Percentiles rank a stretch among this genome's conserved stretches.
Evolutionary conservation across 2,113 vertebrate genomes (phyloP).

Genomic region (Meriones unguiculatus): DNA sequence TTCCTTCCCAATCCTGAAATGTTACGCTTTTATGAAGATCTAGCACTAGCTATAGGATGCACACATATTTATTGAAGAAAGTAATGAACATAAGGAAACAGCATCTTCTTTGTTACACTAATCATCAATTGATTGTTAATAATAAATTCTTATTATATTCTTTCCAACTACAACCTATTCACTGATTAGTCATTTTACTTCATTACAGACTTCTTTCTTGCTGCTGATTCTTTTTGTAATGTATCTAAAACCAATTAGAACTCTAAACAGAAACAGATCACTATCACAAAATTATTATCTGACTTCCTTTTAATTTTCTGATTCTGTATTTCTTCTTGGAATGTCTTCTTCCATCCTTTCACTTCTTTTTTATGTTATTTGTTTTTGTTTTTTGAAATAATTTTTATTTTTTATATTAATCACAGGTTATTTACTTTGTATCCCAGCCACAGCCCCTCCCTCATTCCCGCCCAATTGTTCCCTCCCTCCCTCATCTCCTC

Average conservation of each 20-base stretch:
- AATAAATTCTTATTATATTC: background rate
- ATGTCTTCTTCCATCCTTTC: background rate
- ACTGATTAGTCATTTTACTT: background rate
- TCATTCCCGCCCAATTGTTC: too few species aligned
- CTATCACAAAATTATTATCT: background rate
- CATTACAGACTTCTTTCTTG: background rate
- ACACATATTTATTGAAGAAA: background rate
- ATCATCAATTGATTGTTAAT: background rate
- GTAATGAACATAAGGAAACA: background rate
- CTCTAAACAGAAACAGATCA: background rate
- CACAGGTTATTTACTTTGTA: too few species aligned
- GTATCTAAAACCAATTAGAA: background rate
- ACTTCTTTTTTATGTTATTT: too few species aligned
- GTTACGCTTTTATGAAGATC: background rate
- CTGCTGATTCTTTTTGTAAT: background rate
- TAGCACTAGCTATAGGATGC: background rate
- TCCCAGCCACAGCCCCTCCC: too few species aligned
- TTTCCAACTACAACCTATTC: background rate
- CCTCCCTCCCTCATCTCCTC: too few species aligned
- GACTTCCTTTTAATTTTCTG: background rate
- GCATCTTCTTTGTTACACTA: background rate
- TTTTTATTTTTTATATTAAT: too few species aligned
- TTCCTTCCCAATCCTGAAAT: background rate
- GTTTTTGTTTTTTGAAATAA: too few species aligned
- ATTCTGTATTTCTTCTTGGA: background rate